Base-by-base conservation (phyloP, 2,797 vertebrate genomes). In the Microchirus variegatus region DNA sequence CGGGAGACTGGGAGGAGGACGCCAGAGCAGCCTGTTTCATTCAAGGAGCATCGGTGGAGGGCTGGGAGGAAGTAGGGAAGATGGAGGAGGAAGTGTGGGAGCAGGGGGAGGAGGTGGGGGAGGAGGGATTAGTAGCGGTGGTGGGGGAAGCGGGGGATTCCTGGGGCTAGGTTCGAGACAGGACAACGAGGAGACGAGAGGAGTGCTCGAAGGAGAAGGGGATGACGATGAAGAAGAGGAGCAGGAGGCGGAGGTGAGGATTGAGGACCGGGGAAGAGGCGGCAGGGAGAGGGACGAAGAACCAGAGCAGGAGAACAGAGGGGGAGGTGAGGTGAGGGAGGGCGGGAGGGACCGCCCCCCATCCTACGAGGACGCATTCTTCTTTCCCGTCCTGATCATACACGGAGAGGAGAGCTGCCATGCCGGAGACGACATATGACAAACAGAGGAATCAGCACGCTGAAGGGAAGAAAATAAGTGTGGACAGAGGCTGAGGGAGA, bases 41-140 rank as follows among this genome's bases (percentile, higher is more conserved):
- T 96, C 95, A 49, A 91, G 95, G 15, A 96, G 95, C 88, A 91
- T 96, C 77, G 95, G 94, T 0, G 95, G 95, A 48, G 93, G 87
- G 13, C 84, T 93, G n/a, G 91, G 85, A 13, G 90, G 90, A 41
- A 87, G 92, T 38, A 88, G 90, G 50, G 93, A 91, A 48, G 93
- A 93, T 0, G 89, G 87, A 56, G 84, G 75, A 46, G 87, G 87
- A 17, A 69, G 77, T 4, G 78, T 69, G 1, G 77, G 71, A 1
- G 67, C 92, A 0, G 91, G 93, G 11, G 80, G 85, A 0, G 78
- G 78, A 0, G 79, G 84, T 0, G 70, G 89, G 9, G 81, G 83
- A 0, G 80, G 85, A 1, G 85, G 31, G 31, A 31, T 6, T 8
- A 7, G 87, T 0, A 72, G 78, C 0, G 75, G 80, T 9, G 73